A percentile compares a stretch with the other conserved stretches of the same genome.
These are phyloP conservation scores for Microctonus aethiopoides DNA, from an alignment of 2,888 invertebrate species.

Conservation along the genomic window DNA sequence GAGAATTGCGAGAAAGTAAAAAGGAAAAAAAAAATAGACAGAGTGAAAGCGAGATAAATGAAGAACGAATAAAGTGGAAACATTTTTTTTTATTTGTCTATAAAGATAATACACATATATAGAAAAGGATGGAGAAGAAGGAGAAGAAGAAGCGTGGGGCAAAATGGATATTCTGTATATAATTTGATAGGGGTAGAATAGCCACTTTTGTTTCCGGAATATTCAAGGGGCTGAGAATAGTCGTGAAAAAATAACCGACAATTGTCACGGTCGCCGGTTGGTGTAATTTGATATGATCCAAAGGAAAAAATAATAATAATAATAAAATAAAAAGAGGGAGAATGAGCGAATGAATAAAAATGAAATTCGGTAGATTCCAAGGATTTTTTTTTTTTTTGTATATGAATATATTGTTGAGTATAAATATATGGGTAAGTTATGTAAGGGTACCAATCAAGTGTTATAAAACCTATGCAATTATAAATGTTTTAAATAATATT, in stretches of 20 bases:
- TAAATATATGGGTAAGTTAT: background rate
- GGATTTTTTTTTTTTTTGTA: background rate
- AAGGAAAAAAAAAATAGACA: too few relatives aligned
- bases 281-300: background rate
- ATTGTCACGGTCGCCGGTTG: constrained; percentile 6
- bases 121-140: background rate
- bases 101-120: background rate
- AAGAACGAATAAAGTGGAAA: background rate
- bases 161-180: constrained; percentile 1
- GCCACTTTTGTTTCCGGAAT: background rate
- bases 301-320: background rate
- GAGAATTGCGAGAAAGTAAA: background rate
- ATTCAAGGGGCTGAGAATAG: background rate
- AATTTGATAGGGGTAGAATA: background rate
- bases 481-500: background rate
- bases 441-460: background rate
- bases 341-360: background rate
- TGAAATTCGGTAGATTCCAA: background rate
- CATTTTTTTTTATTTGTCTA: constrained; percentile 1
- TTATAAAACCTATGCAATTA: background rate
- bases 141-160: background rate
- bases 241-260: constrained; percentile 1
- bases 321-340: too few relatives aligned
- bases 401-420: too few relatives aligned
- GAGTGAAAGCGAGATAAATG: background rate